Base-by-base conservation (phyloP, 2,797 vertebrate genomes). In the Falco rusticolus region DNA sequence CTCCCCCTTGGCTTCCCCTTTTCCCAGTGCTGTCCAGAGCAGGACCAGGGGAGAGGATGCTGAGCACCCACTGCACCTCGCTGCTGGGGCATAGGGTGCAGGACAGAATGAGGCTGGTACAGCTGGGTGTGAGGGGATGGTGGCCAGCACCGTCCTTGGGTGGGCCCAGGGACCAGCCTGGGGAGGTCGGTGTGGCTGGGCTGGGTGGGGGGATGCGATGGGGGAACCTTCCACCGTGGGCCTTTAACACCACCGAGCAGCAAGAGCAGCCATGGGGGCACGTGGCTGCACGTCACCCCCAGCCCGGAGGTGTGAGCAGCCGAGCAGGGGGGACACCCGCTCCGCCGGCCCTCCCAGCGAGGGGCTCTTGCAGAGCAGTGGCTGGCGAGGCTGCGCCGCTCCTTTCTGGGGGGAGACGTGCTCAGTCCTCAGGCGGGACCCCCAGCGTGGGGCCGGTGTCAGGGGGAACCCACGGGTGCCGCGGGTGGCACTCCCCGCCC, bases 361-460 rank as follows among this genome's bases (percentile, higher is more conserved):
- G 6, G 31, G 2, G 10, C 37, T 37, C 37, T 37, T 37, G 37
- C 37, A 41, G 53, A 16, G 64, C 12, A 13, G 41, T 6, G 15
- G 53, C 29, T 43, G 82, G 19, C 4, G 45, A 16, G 34, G 60
- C 2, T 28, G 5, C 15, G 4, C 47, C 34, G 5, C 21, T 57
- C n/a, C 69, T 10, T 43, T 6, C 8, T 13, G 6, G 6, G 24
- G 20, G 5, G 2, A 13, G 47, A 33, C 3, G 13, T 3, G n/a
- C 21, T 13, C 14, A 3, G 3, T 3, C 9, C 15, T 18, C 31
- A 15, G 31, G 9, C 22, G 11, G 74, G 56, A 54, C 33, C 37
- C 31, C 19, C 20, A 21, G 13, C 10, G 11, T 5, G 71, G 45
- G 54, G 37, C 7, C 20, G 16, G 10, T 4, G 17, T 4, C 18